phyloP scores from a whole-genome alignment of 2,797 vertebrate genomes.

The Melanotaenia nigrans region DNA sequence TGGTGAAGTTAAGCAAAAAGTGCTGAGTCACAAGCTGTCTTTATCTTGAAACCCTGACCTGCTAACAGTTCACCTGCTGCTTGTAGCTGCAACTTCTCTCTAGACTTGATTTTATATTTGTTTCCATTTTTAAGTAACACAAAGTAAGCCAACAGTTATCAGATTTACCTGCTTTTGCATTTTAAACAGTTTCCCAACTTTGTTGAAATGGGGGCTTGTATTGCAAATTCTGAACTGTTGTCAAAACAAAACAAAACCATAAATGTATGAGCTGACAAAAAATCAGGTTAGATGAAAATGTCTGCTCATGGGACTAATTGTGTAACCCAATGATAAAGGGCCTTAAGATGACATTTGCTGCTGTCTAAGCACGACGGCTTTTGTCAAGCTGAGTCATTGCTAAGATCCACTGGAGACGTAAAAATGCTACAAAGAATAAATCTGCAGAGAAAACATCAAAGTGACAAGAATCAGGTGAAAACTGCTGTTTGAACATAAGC shows the following conservation, averaged over 20 bases:
- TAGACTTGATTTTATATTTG: too few species aligned
- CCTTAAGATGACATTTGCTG: slow-evolving; percentile 2
- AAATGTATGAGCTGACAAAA: background rate
- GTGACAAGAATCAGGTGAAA: slow-evolving; percentile 25
- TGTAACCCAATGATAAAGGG: background rate
- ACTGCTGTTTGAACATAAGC: slow-evolving; percentile 27
- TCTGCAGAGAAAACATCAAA: slow-evolving; percentile 11
- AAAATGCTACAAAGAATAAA: slow-evolving; percentile 42
- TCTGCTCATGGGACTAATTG: background rate
- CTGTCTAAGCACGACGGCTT: background rate
- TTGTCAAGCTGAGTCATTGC: slow-evolving; percentile 19
- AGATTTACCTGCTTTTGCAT: too few species aligned
- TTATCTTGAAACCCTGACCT: background rate
- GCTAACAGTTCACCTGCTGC: too few species aligned
- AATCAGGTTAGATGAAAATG: background rate
- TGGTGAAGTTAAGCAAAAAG: too few species aligned
- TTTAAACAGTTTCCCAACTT: too few species aligned
- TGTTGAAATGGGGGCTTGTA: too few species aligned
- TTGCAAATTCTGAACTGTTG: too few species aligned
- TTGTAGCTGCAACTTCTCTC: too few species aligned
- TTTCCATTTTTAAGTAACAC: background rate
- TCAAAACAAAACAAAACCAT: too few species aligned
- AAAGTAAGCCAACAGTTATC: too few species aligned
- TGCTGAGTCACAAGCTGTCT: too few species aligned
- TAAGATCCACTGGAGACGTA: slow-evolving; percentile 18